These are phyloP conservation scores for Platycnemis pennipes DNA, from an alignment of 2,888 invertebrate genomes.

Conservation along the genomic window DNA sequence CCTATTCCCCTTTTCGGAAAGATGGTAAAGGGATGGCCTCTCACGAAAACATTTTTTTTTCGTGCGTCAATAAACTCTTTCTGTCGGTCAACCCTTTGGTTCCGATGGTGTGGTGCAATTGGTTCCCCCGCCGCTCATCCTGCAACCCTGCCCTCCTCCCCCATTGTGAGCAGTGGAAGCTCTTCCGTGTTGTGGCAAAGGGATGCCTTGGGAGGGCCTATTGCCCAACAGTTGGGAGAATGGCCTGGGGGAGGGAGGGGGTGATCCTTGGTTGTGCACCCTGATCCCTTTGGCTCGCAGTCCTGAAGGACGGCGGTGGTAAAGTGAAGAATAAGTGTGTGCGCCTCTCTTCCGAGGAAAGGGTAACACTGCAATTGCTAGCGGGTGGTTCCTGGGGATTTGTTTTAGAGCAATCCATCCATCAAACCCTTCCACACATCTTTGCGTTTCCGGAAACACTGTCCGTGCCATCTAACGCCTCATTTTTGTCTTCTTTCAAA, in stretches of 20 bases:
- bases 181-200: background rate
- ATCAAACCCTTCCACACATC: background rate
- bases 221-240: background rate
- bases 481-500: too few species aligned
- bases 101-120: conserved; percentile 33
- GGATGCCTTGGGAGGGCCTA: background rate
- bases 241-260: background rate
- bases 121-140: conserved; percentile 16
- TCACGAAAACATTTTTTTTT: conserved; percentile 10
- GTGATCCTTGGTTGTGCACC: background rate
- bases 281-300: background rate
- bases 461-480: background rate
- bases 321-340: background rate
- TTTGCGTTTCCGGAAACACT: background rate
- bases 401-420: background rate
- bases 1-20: background rate
- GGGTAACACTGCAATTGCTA: background rate
- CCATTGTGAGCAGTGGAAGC: background rate
- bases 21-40: background rate
- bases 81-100: conserved; percentile 60
- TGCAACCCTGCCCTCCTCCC: background rate
- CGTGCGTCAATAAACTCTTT: conserved; percentile 54
- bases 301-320: background rate
- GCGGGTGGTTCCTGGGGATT: background rate
- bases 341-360: background rate